Evolutionary conservation across 2,888 invertebrate genomes (phyloP).

Genomic region (Congeria kusceri): DNA sequence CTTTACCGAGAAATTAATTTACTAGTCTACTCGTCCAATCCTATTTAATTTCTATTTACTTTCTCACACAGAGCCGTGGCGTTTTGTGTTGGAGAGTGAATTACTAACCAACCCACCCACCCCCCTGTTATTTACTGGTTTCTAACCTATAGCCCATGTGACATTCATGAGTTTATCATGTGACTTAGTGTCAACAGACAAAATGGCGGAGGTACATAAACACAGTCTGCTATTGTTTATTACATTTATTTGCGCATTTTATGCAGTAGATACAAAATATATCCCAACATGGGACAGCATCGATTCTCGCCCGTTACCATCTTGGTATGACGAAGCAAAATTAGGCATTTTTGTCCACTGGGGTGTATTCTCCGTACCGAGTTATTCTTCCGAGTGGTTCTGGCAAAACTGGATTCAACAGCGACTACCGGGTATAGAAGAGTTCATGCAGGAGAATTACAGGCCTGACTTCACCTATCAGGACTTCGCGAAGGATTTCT

Average conservation of each 20-base stretch:
- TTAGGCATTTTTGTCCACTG: slow-evolving; percentile 97
- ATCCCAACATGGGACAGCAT: slow-evolving; percentile 93
- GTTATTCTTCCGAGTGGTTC: slow-evolving; percentile 89
- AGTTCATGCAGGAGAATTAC: slow-evolving; percentile 93
- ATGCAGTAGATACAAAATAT: slow-evolving; percentile 32
- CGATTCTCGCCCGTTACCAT: slow-evolving; percentile 92
- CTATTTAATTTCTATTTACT: no score
- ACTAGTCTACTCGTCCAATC: no score
- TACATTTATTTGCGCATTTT: no score
- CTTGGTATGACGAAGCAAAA: slow-evolving; percentile 96
- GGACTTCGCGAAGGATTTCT: slow-evolving; percentile 94
- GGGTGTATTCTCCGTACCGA: slow-evolving; percentile 96
- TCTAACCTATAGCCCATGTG: neutral
- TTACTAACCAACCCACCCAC: no score
- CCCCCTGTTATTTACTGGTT: no score
- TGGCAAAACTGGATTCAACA: slow-evolving; percentile 81
- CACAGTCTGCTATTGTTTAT: no score
- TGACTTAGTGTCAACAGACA: neutral
- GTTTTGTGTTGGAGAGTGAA: no score
- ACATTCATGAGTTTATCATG: neutral
- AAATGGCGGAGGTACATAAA: neutral
- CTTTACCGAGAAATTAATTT: no score
- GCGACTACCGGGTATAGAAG: slow-evolving; percentile 66
- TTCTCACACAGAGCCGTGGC: no score
- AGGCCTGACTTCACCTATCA: slow-evolving; percentile 94